Base-by-base conservation (phyloP, 1,140 invertebrate species). In the Bradysia coprophila region DNA sequence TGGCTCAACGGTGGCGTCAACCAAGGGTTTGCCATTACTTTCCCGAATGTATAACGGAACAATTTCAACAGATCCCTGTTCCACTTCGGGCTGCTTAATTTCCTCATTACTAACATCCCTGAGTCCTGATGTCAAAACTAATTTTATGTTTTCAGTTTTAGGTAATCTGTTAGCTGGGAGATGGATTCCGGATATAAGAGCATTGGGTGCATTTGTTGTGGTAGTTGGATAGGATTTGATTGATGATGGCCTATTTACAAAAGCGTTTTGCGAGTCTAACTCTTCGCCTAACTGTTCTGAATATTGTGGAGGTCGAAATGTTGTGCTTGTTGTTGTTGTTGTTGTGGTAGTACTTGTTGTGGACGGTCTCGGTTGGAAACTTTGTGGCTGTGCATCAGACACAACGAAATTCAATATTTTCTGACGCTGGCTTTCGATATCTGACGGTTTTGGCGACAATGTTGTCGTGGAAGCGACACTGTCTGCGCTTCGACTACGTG, bases 321-420 rank as follows among this genome's bases (percentile, higher is more conserved):
- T n/a, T n/a, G 13, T 24, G 19, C n/a, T 18, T 42, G 20, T 4
- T 36, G 10, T 36, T 34, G n/a, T 21, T 18, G 33, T 9, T 42
- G 18, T 20, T 21, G 36, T 38, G 36, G 21, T 41, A 13, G 32
- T 21, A 18, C 4, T 37, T n/a, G 24, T 11, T 5, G 23, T 38
- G n/a, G n/a, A n/a, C n/a, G 31, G 38, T 21, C 49, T 34, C n/a
- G 45, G 20, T 11, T 46, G 43, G n/a, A 61, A 61, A 16, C 55
- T 57, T 45, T 57, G 52, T 0, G 58, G 58, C 16, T 50, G 48
- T 20, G 53, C 43, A 18, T 60, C 58, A 0, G 57, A 60, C 3
- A 50, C 43, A 10, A 60, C 45, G 42, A 48, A 60, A 18, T 37
- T 55, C 42, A 57, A 52, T 34, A 59, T 53, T 10, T 49, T 52